Conservation (phyloP, 23 tunicate species). For the Aplidium turbinatum region DNA sequence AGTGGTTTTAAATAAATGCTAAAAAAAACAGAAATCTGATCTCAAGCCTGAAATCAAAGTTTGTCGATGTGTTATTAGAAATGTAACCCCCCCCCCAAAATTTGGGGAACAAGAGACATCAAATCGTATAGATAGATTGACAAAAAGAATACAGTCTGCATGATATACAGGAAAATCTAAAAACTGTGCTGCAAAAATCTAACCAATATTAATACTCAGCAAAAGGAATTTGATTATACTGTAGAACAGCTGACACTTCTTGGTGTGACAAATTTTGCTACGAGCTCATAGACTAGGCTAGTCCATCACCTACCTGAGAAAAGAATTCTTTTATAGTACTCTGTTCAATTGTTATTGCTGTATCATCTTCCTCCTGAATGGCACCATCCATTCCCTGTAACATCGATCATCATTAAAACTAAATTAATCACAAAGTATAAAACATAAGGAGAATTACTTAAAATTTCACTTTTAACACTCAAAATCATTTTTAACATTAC, state of each 20-base stretch:
- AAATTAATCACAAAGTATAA: no score
- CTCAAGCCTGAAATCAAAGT: no score
- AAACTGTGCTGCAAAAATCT: neutral
- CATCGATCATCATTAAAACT: no score
- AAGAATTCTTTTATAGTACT: slow-evolving; percentile 74
- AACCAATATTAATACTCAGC: neutral
- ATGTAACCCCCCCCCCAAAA: no score
- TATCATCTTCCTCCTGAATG: slow-evolving; percentile 60
- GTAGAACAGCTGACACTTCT: neutral
- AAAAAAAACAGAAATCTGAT: no score
- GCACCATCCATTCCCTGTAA: slow-evolving; percentile 39
- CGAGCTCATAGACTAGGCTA: no score
- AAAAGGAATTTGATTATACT: neutral
- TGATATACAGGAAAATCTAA: neutral
- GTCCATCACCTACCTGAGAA: slow-evolving; percentile 42
- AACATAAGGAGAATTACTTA: no score
- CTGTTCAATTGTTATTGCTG: slow-evolving; percentile 39
- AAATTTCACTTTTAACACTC: no score
- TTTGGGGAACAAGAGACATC: neutral
- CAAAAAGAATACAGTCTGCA: neutral
- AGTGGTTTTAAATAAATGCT: no score
- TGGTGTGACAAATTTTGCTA: neutral
- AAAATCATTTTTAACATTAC: no score
- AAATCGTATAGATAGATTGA: neutral
- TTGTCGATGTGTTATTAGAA: no score